Base-by-base conservation (phyloP, 2,797 vertebrate species). In the Rhinophrynus dorsalis region DNA sequence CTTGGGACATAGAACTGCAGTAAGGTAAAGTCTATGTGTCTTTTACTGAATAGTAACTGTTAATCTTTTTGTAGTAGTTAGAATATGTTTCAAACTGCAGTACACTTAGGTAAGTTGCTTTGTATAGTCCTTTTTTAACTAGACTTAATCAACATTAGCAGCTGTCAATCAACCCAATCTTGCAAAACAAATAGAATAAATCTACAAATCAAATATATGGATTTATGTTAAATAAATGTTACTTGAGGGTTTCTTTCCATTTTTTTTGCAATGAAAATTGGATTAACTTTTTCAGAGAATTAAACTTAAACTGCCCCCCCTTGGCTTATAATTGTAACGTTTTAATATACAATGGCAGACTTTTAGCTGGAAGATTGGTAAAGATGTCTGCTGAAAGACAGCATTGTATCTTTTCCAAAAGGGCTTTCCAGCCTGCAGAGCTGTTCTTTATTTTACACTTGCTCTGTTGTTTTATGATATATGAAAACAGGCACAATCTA, bases 401-500 rank as follows among this genome's bases (percentile, higher is more conserved):
- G 21, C 2, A 27, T 33, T 29, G 47, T 42, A 30, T 27, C 13
- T 54, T 44, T 52, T 70, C 67, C 50, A 62, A 55, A 45, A 54
- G 37, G 27, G 37, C 62, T 44, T 50, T 72, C 33, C 61, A 72
- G 68, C 44, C 69, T 72, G 38, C 51, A 60, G 60, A 72, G 24
- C 40, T 51, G 40, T n/a, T 64, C 50, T 65, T 26, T 65, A 15
- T 65, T 71, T 55, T 66, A 44, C 35, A 58, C 24, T 59, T 51
- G 60, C 26, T 64, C 23, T 27, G 59, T 65, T 65, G 45, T 72
- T 72, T 72, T 66, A 72, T 66, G 44, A 72, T 66, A 71, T 71
- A 58, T 66, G 33, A 51, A 72, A 72, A 59, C 58, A 58, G 61
- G 45, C 69, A 65, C 69, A 72, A 58, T 56, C 40, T 65, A 72